Conservation (phyloP, 2,113 vertebrate genomes). For the Perognathus longimembris region DNA sequence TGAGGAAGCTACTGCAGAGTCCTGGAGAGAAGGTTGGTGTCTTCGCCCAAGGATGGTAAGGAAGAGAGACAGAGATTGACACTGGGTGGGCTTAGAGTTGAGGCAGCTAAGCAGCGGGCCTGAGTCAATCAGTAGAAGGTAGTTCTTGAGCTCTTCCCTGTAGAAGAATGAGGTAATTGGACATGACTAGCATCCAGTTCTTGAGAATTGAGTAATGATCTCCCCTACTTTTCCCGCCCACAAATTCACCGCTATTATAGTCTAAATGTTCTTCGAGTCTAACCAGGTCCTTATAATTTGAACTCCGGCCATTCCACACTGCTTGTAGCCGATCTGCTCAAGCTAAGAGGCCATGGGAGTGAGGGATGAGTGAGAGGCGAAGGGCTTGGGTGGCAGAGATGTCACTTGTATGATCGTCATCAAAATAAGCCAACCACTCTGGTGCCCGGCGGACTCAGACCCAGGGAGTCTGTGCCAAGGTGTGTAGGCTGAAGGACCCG, state of each 20-base stretch:
- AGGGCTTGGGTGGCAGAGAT: slow-evolving; percentile 57
- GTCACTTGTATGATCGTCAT: slow-evolving; percentile 52
- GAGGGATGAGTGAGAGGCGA: neutral
- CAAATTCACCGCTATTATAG: neutral
- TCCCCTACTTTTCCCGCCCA: neutral
- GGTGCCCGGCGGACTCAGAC: slow-evolving; percentile 35
- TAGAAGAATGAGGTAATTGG: neutral
- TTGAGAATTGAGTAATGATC: neutral
- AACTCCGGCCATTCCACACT: neutral
- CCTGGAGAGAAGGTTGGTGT: neutral
- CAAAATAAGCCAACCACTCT: neutral
- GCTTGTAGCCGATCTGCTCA: neutral
- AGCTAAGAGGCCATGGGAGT: neutral
- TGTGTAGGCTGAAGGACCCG: slow-evolving; percentile 45
- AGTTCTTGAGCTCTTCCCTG: neutral
- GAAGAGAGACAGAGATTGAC: neutral
- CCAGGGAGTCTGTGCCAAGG: slow-evolving; percentile 46
- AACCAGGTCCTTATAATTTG: neutral
- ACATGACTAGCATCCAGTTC: neutral
- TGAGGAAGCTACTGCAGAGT: neutral
- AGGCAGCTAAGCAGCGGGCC: neutral
- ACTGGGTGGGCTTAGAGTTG: neutral
- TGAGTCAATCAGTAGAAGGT: neutral
- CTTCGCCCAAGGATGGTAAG: neutral
- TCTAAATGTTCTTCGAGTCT: slow-evolving; percentile 33